phyloP scores from a whole-genome alignment of 2,888 invertebrate genomes.

The Leucophora obtusa region DNA sequence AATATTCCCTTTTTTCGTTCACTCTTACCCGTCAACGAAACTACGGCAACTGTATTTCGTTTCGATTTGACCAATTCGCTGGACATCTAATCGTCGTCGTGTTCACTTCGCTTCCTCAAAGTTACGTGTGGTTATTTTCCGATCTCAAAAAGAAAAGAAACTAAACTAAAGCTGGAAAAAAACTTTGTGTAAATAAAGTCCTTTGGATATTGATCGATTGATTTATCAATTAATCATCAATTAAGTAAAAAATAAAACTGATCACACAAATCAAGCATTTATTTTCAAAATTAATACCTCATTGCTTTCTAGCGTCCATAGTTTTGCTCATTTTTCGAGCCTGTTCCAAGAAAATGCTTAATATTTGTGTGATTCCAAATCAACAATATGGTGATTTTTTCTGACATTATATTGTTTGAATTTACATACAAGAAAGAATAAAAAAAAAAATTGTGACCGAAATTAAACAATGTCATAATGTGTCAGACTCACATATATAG shows the following conservation, averaged over 20 bases:
- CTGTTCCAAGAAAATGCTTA: conserved; percentile 47
- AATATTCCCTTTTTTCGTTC: conserved; percentile 28
- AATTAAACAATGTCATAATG: conserved; percentile 65
- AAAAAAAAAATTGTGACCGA: conserved; percentile 74
- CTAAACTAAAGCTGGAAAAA: conserved; percentile 36
- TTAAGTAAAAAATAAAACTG: conserved; percentile 64
- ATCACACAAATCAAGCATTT: conserved; percentile 65
- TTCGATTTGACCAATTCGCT: conserved; percentile 54
- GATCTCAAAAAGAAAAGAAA: conserved; percentile 17
- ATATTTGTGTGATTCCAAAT: conserved; percentile 56
- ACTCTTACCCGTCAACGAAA: conserved; percentile 43
- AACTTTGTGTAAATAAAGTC: conserved; percentile 78
- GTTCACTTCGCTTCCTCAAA: conserved; percentile 55
- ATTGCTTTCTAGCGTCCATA: conserved; percentile 46
- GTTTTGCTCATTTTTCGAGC: conserved; percentile 49
- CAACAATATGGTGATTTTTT: conserved; percentile 50
- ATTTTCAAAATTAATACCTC: conserved; percentile 63
- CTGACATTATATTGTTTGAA: conserved; percentile 46
- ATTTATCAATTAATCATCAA: conserved; percentile 65
- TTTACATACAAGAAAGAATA: conserved; percentile 48
- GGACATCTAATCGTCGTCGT: conserved; percentile 9
- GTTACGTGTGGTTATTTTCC: conserved; percentile 13
- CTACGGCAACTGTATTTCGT: conserved; percentile 21
- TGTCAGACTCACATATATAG: conserved; percentile 45
- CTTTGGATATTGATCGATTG: conserved; percentile 68